Base-by-base conservation (phyloP, 2,797 vertebrate species). In the Sebastes cheni region DNA sequence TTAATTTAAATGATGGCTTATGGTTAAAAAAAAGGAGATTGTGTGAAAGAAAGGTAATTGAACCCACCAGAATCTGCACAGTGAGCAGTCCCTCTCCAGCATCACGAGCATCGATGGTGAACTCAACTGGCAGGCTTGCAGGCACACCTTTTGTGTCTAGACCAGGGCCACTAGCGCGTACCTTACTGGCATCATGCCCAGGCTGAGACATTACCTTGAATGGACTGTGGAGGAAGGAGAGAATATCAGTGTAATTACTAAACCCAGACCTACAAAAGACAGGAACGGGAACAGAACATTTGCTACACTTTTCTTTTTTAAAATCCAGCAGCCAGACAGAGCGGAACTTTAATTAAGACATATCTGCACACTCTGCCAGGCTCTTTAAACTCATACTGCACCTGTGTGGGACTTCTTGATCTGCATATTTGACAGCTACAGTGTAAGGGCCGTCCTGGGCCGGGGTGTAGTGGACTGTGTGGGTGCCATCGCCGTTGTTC, bases 321-420 rank as follows among this genome's bases (percentile, higher is more conserved):
- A 66, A 82, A 82, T 42, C 65, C 20, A 18, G 42, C 36, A 80
- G 56, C 7, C 67, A 85, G 39, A 73, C 60, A 75, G 79, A 76
- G 67, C 20, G 61, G 32, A 72, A 79, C 34, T 88, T 82, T 74
- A 82, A 92, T 85, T 66, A 74, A 85, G 69, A 81, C 56, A 50
- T 72, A 73, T 85, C 42, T 80, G 59, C 75, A 79, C 29, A 55
- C 22, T 23, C 8, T 68, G 72, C 58, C 27, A 58, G 18, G 42
- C 25, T 62, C 36, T 62, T 23, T 56, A 34, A 12, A 65, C 20
- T 60, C 11, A 16, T 56, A 29, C 54, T 93, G 91, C 88, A 99
- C 98, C 98, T 99, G 90, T 97, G 97, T 0, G 98, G 98, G 56
- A 99, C 98, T 46, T 99, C 97, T 91, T 98, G 97, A 62, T 97